Evolutionary conservation across 2,113 vertebrate genomes (phyloP), one percentile per base, ranked within the genome.

Genomic region (Psilopogon haemacephalus): DNA sequence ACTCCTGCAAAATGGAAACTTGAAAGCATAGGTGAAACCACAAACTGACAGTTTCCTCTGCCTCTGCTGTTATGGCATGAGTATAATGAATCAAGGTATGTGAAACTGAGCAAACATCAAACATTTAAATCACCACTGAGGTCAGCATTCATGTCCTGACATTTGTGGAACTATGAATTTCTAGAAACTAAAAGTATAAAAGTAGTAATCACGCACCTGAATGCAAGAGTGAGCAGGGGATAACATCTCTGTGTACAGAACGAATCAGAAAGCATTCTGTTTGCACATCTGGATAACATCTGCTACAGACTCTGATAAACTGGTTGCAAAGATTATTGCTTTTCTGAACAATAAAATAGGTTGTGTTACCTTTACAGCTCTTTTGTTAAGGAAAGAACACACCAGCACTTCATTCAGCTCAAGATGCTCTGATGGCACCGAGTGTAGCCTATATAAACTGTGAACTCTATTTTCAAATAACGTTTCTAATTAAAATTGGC

Each of bases 401-500:
- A 28, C 75, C 60, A 63, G 33, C 42, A 9, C 1, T 87, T 92
- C 86, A 15, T 33, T 59, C 8, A 9, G 18, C 44, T 40, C 65
- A 63, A 46, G 74, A 72, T 65, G 85, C 46, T 88, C 65, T 50
- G 58, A 72, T 91, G 77, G 85, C 77, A 73, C 28, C 42, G 90
- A 86, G 71, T 16, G 21, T 14, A 91, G 60, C 60, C 81, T 52
- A 32, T 28, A 50, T 90, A 89, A 95, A 91, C 93, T 71, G 73
- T 69, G 92, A 96, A 72, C 83, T 86, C 79, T 55, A 90, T 93
- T 89, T 91, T 73, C 46, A 97, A 93, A 97, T 92, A 90, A 95
- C 93, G 70, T 96, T 96, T 88, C 63, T 88, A 92, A 94, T 94
- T 91, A 82, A 94, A 93, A 94, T 85, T 93, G 95, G 76, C 93